Evolutionary conservation across 2,888 invertebrate species (phyloP), one percentile per base, ranked within the genome.

Genomic region (Perizoma affinitatum): DNA sequence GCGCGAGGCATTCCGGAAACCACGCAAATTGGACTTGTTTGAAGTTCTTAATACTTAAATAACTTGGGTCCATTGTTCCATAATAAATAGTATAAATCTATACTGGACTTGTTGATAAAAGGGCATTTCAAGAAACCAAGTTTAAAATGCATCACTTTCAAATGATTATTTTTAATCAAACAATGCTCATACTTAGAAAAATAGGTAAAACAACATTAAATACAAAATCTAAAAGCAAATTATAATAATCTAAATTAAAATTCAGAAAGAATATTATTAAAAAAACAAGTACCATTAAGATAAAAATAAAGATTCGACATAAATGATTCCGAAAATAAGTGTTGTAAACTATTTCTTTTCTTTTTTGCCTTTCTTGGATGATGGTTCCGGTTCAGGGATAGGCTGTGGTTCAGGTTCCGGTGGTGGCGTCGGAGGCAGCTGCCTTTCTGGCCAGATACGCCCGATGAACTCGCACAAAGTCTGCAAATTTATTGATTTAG

Each of bases 361-460:
- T 11, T 62, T 58, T 54, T 62, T 58, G 46, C 40, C 45, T 41
- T 41, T 59, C 9, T 45, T 41, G 36, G 42, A 41, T 52, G 4
- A 36, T 41, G 49, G 49, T 49, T 35, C 50, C n/a, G 49, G 56
- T 34, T 22, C 11, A 0, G 45, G 59, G 22, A 35, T 42, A 4
- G 51, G 61, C 10, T 41, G 42, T 5, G 43, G 55, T 42, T 58
- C 61, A 0, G 55, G 72, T 51, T 76, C 76, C 5, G 78, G 75
- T 0, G 78, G 78, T 0, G 80, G 80, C 0, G 81, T 80, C 0
- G 75, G 76, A 0, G 84, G 82, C 42, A 83, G 62, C 49, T 77
- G 69, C 40, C 75, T 75, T 0, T 81, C 78, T 4, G 86, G 85
- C 84, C 85, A 85, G 49, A 80, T 70, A 4, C 84, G 70, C 9